Base-by-base conservation (phyloP, 2,888 invertebrate species). In the Taphrorychus bicolor region DNA sequence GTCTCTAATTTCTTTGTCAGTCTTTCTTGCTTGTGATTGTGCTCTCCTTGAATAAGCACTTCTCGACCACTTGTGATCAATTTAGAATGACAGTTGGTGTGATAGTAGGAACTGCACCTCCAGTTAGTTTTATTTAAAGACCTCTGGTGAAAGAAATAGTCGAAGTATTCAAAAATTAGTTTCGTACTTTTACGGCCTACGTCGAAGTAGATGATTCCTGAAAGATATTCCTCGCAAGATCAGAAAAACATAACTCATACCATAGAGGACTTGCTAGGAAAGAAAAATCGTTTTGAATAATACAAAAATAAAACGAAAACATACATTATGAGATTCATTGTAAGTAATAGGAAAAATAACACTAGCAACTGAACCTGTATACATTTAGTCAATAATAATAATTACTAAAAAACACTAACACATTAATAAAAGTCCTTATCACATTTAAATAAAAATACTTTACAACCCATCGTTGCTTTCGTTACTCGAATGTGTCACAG, bases 71-170 rank as follows among this genome's bases (percentile, higher is more conserved):
- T 71, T 0, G 75, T 75, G 5, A 71, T 53, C 5, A 77, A 49
- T n/a, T 73, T 74, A 2, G 74, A 72, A 56, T 66, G 69, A 54
- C 75, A 75, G 51, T 69, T 59, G 2, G 75, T 76, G 67, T 72
- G 75, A 19, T 66, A 73, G 66, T 77, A 77, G 3, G 66, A 72
- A 2, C 74, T 68, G 52, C 78, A 77, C n/a, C 72, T 72, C 78
- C 78, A 78, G 22, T 69, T 67, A 0, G 77, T 77, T 69, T 73
- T 75, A 1, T 65, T 58, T 5, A 66, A 71, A 4, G 70, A 70
- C 60, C 76, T 76, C 45, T 70, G 73, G 9, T 73, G 72, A 66
- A 77, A 72, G 40, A 73, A 72, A 56, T 74, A 78, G 60, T 76
- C 77, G 59, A 73, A 70, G 54, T 72, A 66, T 53, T 77, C 73